A percentile compares a stretch with the other conserved stretches of the same genome.
Conservation (phyloP, 1,140 invertebrate genomes). For the Diachasma alloeum region DNA sequence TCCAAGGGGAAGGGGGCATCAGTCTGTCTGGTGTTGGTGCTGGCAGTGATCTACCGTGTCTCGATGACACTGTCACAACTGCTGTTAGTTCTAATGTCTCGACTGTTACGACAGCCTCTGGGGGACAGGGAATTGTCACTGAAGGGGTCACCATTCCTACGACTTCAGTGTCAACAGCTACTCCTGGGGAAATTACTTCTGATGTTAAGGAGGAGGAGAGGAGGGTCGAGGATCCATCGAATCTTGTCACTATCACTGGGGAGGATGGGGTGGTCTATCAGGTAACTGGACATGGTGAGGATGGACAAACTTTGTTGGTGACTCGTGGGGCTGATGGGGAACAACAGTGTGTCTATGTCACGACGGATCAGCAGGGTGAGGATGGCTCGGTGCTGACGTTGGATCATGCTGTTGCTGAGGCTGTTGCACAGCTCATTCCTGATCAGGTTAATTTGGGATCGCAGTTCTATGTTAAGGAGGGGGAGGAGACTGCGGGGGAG, state of each 20-base stretch:
- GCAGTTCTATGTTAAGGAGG: constrained; percentile 69
- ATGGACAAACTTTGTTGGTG: constrained; percentile 76
- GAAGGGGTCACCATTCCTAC: not conserved
- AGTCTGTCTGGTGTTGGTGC: constrained; percentile 54
- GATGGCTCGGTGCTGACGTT: constrained; percentile 71
- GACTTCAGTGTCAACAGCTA: not conserved
- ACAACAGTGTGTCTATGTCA: constrained; percentile 77
- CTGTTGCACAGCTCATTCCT: constrained; percentile 64
- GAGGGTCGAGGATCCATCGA: constrained; percentile 48
- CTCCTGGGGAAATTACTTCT: not conserved
- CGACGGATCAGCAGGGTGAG: constrained; percentile 69
- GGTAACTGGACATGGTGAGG: constrained; percentile 80
- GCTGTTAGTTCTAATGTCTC: not conserved
- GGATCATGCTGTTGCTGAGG: constrained; percentile 71
- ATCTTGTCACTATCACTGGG: constrained; percentile 65
- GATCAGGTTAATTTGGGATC: constrained; percentile 59
- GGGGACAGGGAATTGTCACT: constrained; percentile 16
- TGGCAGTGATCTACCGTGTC: constrained; percentile 61
- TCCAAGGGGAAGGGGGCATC: constrained; percentile 58
- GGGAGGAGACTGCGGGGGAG: constrained; percentile 49
- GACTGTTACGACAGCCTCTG: not conserved
- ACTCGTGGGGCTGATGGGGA: constrained; percentile 74
- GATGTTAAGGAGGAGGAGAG: constrained; percentile 39
- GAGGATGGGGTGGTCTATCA: constrained; percentile 68
- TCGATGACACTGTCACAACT: constrained; percentile 49